phyloP scores from a whole-genome alignment of 2,113 vertebrate species.

The Cygnus buccinator region DNA sequence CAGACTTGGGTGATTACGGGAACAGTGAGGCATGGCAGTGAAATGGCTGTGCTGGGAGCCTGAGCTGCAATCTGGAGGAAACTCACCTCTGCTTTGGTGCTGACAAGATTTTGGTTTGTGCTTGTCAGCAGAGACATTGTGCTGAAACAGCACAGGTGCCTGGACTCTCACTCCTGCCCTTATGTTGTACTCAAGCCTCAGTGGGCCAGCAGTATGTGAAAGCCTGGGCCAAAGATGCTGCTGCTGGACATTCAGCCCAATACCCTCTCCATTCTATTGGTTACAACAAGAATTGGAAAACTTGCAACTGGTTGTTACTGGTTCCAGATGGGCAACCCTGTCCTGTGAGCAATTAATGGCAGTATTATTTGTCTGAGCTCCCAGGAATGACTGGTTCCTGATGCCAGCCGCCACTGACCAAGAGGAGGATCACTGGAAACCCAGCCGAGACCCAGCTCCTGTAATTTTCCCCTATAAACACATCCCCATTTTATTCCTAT shows the following conservation, averaged over 20 bases:
- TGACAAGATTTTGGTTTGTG: background rate
- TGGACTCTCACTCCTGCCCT: background rate
- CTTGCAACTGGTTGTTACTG: background rate
- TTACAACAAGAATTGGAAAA: background rate
- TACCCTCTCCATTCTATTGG: too few species aligned
- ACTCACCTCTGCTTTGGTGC: background rate
- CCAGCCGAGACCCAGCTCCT: background rate
- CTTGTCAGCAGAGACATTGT: background rate
- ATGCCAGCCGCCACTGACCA: background rate
- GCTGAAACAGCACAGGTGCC: background rate
- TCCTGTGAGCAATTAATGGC: background rate
- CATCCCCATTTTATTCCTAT: background rate
- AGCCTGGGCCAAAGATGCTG: background rate
- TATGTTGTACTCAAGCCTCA: background rate
- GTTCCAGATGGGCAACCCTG: background rate
- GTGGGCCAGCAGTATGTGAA: accelerated
- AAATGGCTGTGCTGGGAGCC: background rate
- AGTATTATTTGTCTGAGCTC: background rate
- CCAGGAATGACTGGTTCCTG: background rate
- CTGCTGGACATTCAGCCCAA: background rate
- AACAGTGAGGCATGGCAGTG: accelerated
- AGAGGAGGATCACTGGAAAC: background rate
- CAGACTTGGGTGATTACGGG: accelerated
- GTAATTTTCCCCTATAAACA: background rate
- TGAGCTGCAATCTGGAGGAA: background rate